A percentile compares a stretch with the other conserved stretches of the same genome.
phyloP scores from a whole-genome alignment of 2,888 invertebrate species.

The Drosophila austrosaltans region DNA sequence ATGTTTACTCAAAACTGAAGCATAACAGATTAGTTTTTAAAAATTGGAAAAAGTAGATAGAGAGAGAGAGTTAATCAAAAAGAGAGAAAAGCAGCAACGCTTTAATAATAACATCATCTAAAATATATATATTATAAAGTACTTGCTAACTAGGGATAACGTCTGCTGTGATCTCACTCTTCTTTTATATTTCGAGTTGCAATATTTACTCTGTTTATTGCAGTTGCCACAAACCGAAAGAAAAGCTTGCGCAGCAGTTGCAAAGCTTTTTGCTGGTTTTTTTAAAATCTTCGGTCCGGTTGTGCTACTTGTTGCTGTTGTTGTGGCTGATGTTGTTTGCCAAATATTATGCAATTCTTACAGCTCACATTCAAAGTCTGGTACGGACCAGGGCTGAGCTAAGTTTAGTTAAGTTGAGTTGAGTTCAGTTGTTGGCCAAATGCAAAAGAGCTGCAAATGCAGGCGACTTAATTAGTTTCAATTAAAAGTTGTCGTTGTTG shows the following conservation, averaged over 20 bases:
- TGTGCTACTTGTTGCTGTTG: conserved; percentile 39
- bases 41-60: too few species aligned
- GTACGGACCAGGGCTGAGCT: conserved; percentile 4
- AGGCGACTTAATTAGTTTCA: conserved; percentile 61
- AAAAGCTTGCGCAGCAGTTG: conserved; percentile 37
- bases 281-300: conserved; percentile 37
- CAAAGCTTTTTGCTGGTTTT: conserved; percentile 29
- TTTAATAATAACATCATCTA: too few species aligned
- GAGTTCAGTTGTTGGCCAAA: conserved; percentile 30
- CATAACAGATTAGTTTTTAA: too few species aligned
- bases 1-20: too few species aligned
- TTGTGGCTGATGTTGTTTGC: conserved; percentile 47
- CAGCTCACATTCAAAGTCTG: conserved; percentile 23
- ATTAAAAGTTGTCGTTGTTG: conserved; percentile 38
- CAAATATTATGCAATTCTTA: conserved; percentile 71
- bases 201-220: conserved; percentile 39
- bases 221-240: conserved; percentile 38
- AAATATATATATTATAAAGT: too few species aligned
- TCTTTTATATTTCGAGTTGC: neutral
- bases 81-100: too few species aligned
- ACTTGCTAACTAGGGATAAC: too few species aligned
- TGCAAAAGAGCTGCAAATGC: conserved; percentile 50
- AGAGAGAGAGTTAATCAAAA: too few species aligned
- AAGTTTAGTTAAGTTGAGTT: conserved; percentile 3
- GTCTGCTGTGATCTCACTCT: neutral